Evolutionary conservation across 2,113 vertebrate species (phyloP), one percentile per base, ranked within the genome.

Genomic region (Sciurus niger): DNA sequence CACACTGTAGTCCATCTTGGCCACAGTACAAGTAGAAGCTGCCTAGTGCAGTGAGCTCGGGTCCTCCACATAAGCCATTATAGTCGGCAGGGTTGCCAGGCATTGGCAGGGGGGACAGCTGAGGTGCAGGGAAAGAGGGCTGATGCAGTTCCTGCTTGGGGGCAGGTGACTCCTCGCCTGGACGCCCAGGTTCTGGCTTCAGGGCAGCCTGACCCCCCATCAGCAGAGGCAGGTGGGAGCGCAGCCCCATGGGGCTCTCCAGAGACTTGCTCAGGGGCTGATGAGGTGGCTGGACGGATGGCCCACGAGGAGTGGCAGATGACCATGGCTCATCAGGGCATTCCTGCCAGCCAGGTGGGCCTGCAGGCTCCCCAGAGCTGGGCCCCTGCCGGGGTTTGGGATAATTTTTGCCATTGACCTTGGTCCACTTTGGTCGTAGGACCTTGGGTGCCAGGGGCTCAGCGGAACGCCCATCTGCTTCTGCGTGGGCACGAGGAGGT

Each of bases 61-160:
- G 98, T 88, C 98, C 97, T 34, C 98, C 97, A 6, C 96, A 99
- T 37, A 98, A 96, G 96, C 98, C 98, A 55, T 97, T 98, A 72
- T 98, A 98, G 96, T 99, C 98, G 4, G 98, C 92, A 25, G 98
- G 99, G 46, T 99, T 99, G 40, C 99, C 98, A 1, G 98, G 98
- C 98, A 99, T 98, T 0, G 99, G 99, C 98, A 99, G 28, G 80
- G 98, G 98, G 83, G 98, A 98, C 97, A 98, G 98, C 97, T 99
- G 99, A 96, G 98, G 98, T 83, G 98, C 96, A 2, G 98, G 98
- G 74, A 99, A 99, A 73, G 99, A 99, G 94, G 99, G 99, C 97
- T 99, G 99, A 70, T 99, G 99, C 91, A 99, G 99, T 97, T 99
- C 99, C 98, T 99, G 99, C 91, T 99, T 98, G 90, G 99, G 99